phyloP scores from a whole-genome alignment of 2,113 vertebrate genomes.

The Camelus bactrianus region DNA sequence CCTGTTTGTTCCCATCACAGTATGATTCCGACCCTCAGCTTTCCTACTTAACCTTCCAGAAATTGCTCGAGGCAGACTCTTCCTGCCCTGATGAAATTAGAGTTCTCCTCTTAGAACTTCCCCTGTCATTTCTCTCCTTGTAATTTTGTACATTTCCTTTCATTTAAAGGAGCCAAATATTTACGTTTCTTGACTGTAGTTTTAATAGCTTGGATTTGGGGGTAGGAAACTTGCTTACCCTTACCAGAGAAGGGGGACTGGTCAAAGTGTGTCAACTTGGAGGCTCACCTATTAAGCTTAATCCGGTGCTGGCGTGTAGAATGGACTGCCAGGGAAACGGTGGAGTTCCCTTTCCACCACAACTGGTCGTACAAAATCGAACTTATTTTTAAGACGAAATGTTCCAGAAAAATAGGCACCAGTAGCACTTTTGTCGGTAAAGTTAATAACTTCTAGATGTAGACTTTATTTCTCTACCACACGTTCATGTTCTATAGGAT shows the following conservation, averaged over 20 bases:
- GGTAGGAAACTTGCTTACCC: neutral
- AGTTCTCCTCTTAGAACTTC: neutral
- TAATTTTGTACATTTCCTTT: neutral
- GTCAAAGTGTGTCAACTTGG: no score
- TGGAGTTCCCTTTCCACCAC: neutral
- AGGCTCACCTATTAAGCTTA: no score
- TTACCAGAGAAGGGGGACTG: neutral
- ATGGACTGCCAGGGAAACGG: no score
- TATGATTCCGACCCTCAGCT: neutral
- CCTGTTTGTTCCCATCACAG: neutral
- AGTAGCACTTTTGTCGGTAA: neutral
- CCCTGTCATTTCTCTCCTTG: neutral
- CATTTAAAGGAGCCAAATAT: neutral
- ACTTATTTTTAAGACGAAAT: neutral
- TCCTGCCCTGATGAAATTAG: neutral
- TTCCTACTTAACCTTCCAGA: neutral
- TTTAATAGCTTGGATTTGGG: neutral
- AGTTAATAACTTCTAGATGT: neutral
- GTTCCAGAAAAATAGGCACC: neutral
- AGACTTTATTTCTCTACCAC: neutral
- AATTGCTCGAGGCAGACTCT: neutral
- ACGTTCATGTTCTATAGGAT: neutral
- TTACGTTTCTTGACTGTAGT: neutral
- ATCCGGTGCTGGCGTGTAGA: no score
- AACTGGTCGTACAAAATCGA: neutral